Evolutionary conservation across 2,797 vertebrate species (phyloP).

Genomic region (Coluber constrictor): DNA sequence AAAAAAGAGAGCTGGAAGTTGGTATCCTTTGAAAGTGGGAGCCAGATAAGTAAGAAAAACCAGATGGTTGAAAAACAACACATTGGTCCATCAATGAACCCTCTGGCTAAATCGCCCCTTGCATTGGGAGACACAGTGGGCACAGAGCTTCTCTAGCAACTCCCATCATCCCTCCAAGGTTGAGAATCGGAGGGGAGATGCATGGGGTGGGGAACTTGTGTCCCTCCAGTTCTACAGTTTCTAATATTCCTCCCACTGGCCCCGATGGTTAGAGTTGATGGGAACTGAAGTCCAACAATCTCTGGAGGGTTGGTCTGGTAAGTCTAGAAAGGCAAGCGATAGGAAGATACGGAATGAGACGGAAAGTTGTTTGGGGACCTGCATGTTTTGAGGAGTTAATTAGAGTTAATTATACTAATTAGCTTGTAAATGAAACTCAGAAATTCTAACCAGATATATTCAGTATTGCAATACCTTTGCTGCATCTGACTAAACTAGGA

Average conservation of each 20-base stretch:
- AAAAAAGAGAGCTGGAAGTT: background rate
- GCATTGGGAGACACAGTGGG: background rate
- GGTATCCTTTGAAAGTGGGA: background rate
- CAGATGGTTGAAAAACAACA: background rate
- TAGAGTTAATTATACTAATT: constrained; percentile 86
- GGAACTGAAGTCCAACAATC: background rate
- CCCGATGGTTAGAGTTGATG: background rate
- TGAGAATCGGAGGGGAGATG: background rate
- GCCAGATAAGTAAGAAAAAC: background rate
- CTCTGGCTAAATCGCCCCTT: background rate
- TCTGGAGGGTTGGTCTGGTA: background rate
- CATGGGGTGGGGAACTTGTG: background rate
- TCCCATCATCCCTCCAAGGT: background rate
- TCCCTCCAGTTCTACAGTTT: background rate
- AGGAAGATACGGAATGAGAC: background rate
- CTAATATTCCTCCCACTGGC: background rate
- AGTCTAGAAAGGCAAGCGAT: background rate
- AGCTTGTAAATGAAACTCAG: constrained; percentile 81
- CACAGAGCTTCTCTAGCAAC: background rate
- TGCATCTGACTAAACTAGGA: background rate
- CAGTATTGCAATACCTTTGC: constrained; percentile 70
- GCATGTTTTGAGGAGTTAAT: constrained; percentile 78
- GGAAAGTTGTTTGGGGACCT: constrained; percentile 55
- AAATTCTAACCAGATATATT: constrained; percentile 75
- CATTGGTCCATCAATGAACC: background rate